A percentile compares a stretch with the other conserved stretches of the same genome.
Conservation (phyloP, 1,140 invertebrate species). For the Cyphomyrmex costatus region DNA sequence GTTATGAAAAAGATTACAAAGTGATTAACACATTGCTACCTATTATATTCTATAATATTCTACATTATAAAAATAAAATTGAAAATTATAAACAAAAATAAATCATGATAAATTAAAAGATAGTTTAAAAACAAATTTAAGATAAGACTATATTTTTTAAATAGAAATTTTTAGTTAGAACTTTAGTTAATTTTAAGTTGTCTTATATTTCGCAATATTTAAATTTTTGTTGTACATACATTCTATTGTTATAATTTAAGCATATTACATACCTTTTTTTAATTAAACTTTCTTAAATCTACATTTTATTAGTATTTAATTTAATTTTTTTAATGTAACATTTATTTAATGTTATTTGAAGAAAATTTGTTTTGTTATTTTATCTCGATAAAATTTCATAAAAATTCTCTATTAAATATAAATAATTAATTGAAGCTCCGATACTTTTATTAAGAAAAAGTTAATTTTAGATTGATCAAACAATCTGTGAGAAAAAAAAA, state of each 20-base stretch:
- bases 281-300: no score
- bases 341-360: not conserved
- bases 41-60: not conserved
- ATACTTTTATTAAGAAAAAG: not conserved
- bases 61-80: not conserved
- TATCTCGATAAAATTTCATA: not conserved
- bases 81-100: not conserved
- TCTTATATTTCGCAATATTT: not conserved
- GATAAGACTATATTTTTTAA: no score
- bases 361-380: not conserved
- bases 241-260: no score
- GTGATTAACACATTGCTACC: not conserved
- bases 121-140: no score
- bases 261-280: not conserved
- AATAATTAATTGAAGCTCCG: not conserved
- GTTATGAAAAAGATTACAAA: not conserved
- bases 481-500: not conserved
- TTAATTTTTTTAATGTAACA: not conserved
- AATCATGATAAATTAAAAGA: not conserved
- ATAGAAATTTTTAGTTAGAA: no score
- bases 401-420: not conserved
- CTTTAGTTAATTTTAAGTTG: not conserved
- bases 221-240: not conserved
- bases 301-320: not conserved
- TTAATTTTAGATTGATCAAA: not conserved